Base-by-base conservation (phyloP, 2,888 invertebrate species). In the Diaprepes abbreviatus region DNA sequence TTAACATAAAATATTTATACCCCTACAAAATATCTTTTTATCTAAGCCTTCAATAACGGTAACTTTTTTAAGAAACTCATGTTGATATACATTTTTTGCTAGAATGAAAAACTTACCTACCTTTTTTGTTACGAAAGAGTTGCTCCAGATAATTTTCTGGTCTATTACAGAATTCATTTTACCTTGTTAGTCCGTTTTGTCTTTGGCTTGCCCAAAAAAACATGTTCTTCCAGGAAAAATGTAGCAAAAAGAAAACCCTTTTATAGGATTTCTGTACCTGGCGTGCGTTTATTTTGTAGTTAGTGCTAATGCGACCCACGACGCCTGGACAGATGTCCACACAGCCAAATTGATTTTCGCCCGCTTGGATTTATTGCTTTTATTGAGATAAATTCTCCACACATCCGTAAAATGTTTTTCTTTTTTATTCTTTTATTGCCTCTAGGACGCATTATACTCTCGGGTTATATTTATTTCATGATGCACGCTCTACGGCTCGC, bases 371-470 rank as follows among this genome's bases (percentile, higher is more conserved):
- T 82, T 81, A 81, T 81, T 63, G 78, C 77, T 75, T 78, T 80
- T 81, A 82, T 82, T 82, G 81, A 82, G 82, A 82, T 81, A 81
- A 81, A 82, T 81, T 80, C 75, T 40, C 76, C 72, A 62, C 68
- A 68, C 71, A 70, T 63, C 64, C 12, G 65, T 38, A 43, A 57
- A 59, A 66, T 31, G 48, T 59, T 64, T 68, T 70, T 72, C 71
- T 73, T 75, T 65, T 50, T 50, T 70, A 72, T 73, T 66, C 62
- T 73, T 73, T 75, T 76, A 69, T 68, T 71, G 59, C 74, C 40
- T 54, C 52, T 68, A 60, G 65, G 72, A 69, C 59, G 59, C 70
- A 72, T 70, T 72, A 74, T 71, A 74, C 76, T 76, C 78, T 66
- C 66, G 77, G 77, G 76, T 76, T 78, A 75, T 78, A 78, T 78